phyloP scores from a whole-genome alignment of 2,797 vertebrate genomes.

The Coendou prehensilis region DNA sequence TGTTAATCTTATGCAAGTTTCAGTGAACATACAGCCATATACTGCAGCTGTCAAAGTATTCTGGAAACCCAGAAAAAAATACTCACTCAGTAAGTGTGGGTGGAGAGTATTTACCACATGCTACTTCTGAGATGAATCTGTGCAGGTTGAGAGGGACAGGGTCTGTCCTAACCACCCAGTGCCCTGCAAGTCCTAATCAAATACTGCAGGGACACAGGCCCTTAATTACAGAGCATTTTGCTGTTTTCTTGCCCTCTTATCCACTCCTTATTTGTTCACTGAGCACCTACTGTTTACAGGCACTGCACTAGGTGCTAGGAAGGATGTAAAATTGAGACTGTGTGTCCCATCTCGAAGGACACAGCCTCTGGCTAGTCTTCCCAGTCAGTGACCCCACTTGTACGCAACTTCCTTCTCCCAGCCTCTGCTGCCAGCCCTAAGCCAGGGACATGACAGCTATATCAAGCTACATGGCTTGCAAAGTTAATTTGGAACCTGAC shows the following conservation, averaged over 20 bases:
- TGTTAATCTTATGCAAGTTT: not conserved
- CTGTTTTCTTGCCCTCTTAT: accelerated
- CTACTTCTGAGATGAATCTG: not conserved
- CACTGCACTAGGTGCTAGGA: not conserved
- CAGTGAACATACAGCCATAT: not conserved
- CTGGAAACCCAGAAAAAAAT: not conserved
- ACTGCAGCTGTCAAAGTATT: not conserved
- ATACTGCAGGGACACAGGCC: accelerated
- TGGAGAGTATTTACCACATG: not conserved
- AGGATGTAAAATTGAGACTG: not conserved
- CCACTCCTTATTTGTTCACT: not conserved
- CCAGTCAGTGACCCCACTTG: not conserved
- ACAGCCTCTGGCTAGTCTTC: not conserved
- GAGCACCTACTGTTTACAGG: not conserved
- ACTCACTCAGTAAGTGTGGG: not conserved
- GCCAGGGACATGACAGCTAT: not conserved
- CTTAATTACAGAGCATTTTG: no score
- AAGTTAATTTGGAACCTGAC: not conserved
- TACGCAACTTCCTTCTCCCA: not conserved
- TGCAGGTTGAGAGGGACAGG: not conserved
- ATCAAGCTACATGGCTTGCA: not conserved
- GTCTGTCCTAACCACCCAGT: not conserved
- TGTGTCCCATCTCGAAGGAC: not conserved
- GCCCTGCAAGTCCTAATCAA: not conserved
- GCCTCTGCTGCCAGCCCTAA: not conserved